Evolutionary conservation across 2,113 vertebrate genomes (phyloP).

Genomic region (Gadus macrocephalus): DNA sequence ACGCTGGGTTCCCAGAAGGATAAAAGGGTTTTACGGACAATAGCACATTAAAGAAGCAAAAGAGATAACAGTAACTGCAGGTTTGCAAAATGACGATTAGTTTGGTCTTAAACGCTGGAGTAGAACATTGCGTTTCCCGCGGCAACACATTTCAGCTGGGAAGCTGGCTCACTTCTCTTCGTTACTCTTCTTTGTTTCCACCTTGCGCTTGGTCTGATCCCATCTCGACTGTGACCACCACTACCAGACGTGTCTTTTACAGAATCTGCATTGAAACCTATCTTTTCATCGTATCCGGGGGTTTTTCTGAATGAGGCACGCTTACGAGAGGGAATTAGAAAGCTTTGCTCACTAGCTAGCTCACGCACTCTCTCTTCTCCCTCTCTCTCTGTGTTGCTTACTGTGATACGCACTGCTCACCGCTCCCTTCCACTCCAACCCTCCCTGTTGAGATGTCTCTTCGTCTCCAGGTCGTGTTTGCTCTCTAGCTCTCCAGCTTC

Average conservation of each 20-base stretch:
- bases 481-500: slow-evolving; percentile 25
- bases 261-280: slow-evolving; percentile 32
- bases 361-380: slow-evolving; percentile 8
- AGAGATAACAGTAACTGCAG: slow-evolving; percentile 19
- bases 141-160: slow-evolving; percentile 26
- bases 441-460: slow-evolving; percentile 49
- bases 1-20: slow-evolving; percentile 37
- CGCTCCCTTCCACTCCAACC: slow-evolving; percentile 51
- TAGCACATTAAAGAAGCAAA: slow-evolving; percentile 39
- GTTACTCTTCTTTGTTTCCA: slow-evolving; percentile 31
- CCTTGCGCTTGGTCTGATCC: slow-evolving; percentile 17
- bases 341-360: slow-evolving; percentile 36
- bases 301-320: slow-evolving; percentile 73
- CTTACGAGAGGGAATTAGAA: slow-evolving; percentile 44
- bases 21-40: slow-evolving; percentile 43
- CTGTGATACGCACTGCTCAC: slow-evolving; percentile 56
- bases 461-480: slow-evolving; percentile 35
- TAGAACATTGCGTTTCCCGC: slow-evolving; percentile 31
- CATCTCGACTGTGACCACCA: slow-evolving; percentile 14
- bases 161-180: slow-evolving; percentile 18
- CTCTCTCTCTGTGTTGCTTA: slow-evolving; percentile 41
- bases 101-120: slow-evolving; percentile 37
- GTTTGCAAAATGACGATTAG: slow-evolving; percentile 27
- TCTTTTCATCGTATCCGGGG: slow-evolving; percentile 49
- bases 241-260: slow-evolving; percentile 19